Base-by-base conservation (phyloP, 2,113 vertebrate species). In the Ageneiosus marmoratus region DNA sequence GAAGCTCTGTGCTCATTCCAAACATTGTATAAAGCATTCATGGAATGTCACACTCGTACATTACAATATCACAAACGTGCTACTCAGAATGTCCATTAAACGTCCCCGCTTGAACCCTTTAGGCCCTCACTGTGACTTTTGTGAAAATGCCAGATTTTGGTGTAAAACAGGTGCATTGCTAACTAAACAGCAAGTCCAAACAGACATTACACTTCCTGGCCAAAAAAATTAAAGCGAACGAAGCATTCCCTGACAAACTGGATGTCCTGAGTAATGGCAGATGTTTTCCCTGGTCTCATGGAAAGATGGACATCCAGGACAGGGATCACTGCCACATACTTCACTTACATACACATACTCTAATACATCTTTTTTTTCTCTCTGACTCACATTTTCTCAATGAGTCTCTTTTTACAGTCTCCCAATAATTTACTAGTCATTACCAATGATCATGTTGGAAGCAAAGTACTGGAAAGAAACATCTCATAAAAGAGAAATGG, bases 21-120 rank as follows among this genome's bases (percentile, higher is more conserved):
- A 67, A 80, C 58, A 74, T 84, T 81, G 84, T 44, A 51, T 65
- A 82, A 79, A 5, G 18, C 34, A 62, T 81, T 88, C n/a, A 29
- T 10, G 44, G 63, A 72, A 67, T 32, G 50, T 78, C 58, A 46
- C 34, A 48, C 15, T 27, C 63, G n/a, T n/a, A n/a, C n/a, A n/a
- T n/a, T n/a, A n/a, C n/a, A 29, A 67, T 41, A 11, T 72, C 5
- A 27, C 34, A 77, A 55, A 77, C 22, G 37, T 82, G 79, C 50
- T 82, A 12, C 12, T 20, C 24, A 58, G 4, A 20, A 20, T 13
- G 27, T 29, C 53, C 8, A n/a, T 56, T 24, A 29, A 27, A 7
- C 12, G 10, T 51, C 62, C 27, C 27, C 44, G 2, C 22, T 27
- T 84, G 37, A 84, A 41, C 83, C 80, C 10, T 69, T 13, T 50